A percentile compares a stretch with the other conserved stretches of the same genome.
Conservation (phyloP, 2,113 vertebrate species). For the Thymallus thymallus region DNA sequence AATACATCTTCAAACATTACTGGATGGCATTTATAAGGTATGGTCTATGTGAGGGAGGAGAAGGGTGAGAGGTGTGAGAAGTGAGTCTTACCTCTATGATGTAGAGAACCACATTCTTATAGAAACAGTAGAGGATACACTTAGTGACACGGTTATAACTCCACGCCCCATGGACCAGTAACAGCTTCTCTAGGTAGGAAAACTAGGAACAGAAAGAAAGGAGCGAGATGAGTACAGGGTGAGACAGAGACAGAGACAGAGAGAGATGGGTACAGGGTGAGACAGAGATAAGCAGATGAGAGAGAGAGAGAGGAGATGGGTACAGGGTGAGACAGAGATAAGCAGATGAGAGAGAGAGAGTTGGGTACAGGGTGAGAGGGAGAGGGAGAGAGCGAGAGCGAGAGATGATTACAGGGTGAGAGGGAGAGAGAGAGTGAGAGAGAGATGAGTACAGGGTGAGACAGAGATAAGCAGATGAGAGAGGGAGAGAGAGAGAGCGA, state of each 20-base stretch:
- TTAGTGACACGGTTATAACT: conserved; percentile 98
- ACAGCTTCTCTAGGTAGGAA: conserved; percentile 92
- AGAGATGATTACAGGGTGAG: no score
- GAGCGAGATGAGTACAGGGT: no score
- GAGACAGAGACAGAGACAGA: conserved; percentile 6
- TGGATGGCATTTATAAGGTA: no score
- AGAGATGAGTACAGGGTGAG: conserved; percentile 3
- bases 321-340: not conserved
- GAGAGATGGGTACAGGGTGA: conserved; percentile 5
- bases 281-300: no score
- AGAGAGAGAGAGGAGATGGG: no score
- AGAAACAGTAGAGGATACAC: conserved; percentile 98
- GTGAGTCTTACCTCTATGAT: conserved; percentile 90
- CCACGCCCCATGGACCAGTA: conserved; percentile 98
- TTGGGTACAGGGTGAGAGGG: not conserved
- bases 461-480: no score
- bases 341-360: not conserved
- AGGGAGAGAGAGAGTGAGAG: conserved; percentile 3
- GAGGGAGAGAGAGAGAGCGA: conserved; percentile 8
- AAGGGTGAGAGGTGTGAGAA: no score
- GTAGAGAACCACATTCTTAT: conserved; percentile 98
- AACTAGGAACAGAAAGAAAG: conserved; percentile 79
- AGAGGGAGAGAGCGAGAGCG: conserved; percentile 17
- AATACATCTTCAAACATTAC: no score
- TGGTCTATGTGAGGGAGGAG: no score